Evolutionary conservation across 2,888 invertebrate genomes (phyloP), one percentile per base, ranked within the genome.

Genomic region (Microdon myrmicae): DNA sequence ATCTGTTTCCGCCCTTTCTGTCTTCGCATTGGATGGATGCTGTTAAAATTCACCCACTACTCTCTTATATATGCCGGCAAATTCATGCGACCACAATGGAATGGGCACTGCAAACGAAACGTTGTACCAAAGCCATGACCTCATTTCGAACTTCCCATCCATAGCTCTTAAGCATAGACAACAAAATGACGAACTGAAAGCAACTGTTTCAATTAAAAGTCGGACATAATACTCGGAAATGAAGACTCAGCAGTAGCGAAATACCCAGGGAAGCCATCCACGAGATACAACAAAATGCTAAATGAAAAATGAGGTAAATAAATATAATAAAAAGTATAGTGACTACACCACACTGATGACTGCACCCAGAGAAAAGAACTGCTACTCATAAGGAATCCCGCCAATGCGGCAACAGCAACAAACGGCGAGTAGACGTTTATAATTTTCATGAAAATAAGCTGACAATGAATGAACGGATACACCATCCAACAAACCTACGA

Each of bases 361-460:
- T 14, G 22, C 23, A 20, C 12, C 6, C 10, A 25, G 17, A 38
- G 12, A 4, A 31, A 9, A 20, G 12, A 17, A 34, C n/a, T n/a
- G n/a, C n/a, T n/a, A n/a, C n/a, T 10, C 13, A 26, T 19, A 39
- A 10, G 22, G 26, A 38, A 31, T 8, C 20, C 32, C 31, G 7
- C 5, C 13, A 28, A 25, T 34, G 17, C 20, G 39, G 55, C 35
- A 51, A 13, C 12, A 25, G 8, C 13, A 9, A 23, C 34, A 34
- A 32, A 38, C 29, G 8, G 41, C 58, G 28, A 47, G 41, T 58
- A 64, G 64, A 64, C 64, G 58, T 53, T 64, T 64, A 51, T 45
- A 64, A 64, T 64, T 64, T 64, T 41, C 64, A 64, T 64, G 49
- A 64, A 60, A 58, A 53, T 58, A 26, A 58, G 64, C 64, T 64